These are phyloP conservation scores for Pseudotriccus pelzelni DNA, from an alignment of 2,797 vertebrate species.

Conservation along the genomic window DNA sequence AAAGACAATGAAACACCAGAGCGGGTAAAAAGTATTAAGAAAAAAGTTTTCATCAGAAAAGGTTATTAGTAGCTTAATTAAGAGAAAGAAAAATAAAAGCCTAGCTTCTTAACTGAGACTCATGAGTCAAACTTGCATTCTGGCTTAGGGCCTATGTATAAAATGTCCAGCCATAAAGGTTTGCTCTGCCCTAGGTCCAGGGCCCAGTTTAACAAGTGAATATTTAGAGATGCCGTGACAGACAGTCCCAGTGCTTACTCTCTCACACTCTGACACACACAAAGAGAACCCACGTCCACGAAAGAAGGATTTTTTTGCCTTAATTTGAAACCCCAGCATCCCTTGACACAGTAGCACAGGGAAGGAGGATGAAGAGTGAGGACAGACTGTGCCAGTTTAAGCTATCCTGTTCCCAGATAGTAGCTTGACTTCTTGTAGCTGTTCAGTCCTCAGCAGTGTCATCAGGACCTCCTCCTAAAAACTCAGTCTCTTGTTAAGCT, in stretches of 20 bases:
- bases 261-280: neutral
- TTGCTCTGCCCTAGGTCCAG: neutral
- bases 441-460: neutral
- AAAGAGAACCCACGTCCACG: neutral
- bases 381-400: neutral
- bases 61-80: neutral
- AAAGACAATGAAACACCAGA: neutral
- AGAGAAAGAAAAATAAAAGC: neutral
- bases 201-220: neutral
- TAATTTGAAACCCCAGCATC: neutral
- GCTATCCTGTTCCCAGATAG: neutral
- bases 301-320: neutral
- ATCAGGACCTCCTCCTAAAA: neutral
- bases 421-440: neutral
- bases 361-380: neutral
- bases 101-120: neutral
- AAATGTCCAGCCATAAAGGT: neutral
- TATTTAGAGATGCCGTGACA: neutral
- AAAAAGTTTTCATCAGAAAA: neutral
- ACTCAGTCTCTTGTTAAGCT: neutral
- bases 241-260: neutral
- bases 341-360: neutral
- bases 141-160: neutral
- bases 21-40: neutral
- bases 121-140: neutral